Percentiles rank a stretch among this genome's conserved stretches.
These are phyloP conservation scores for Eupithecia insigniata DNA, from an alignment of 2,888 invertebrate species.

Conservation along the genomic window DNA sequence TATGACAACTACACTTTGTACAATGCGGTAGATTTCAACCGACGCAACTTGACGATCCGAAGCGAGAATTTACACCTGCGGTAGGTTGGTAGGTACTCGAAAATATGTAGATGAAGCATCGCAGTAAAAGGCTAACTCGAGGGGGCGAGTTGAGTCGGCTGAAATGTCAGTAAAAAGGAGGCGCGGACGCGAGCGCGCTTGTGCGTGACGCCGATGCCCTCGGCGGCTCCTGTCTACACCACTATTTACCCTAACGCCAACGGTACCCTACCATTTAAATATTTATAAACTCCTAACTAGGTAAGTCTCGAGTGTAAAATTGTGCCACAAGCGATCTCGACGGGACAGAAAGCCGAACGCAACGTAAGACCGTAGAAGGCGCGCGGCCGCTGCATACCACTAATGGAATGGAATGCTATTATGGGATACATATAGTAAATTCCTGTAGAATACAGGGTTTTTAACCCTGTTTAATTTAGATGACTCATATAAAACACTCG, in stretches of 20 bases:
- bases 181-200: conserved; percentile 34
- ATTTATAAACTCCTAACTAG: conserved; percentile 80
- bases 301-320: conserved; percentile 77
- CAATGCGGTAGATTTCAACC: conserved; percentile 61
- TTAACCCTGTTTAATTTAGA: conserved; percentile 67
- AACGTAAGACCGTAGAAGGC: conserved; percentile 50
- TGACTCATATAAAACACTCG: conserved; percentile 67
- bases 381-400: conserved; percentile 43
- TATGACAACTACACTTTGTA: conserved; percentile 73
- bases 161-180: conserved; percentile 42
- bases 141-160: conserved; percentile 2
- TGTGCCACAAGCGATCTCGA: conserved; percentile 77
- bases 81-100: background rate
- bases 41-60: background rate
- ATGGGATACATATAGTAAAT: conserved; percentile 64
- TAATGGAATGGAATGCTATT: conserved; percentile 54
- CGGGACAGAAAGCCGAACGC: conserved; percentile 69
- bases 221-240: conserved; percentile 52
- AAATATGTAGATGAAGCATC: background rate
- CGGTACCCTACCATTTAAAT: conserved; percentile 74
- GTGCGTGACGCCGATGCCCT: conserved; percentile 45
- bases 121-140: conserved; percentile 5
- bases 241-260: conserved; percentile 59
- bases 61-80: background rate
- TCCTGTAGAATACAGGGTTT: conserved; percentile 70